These are phyloP conservation scores for Ruditapes philippinarum DNA, from an alignment of 1,140 invertebrate species.

Conservation along the genomic window DNA sequence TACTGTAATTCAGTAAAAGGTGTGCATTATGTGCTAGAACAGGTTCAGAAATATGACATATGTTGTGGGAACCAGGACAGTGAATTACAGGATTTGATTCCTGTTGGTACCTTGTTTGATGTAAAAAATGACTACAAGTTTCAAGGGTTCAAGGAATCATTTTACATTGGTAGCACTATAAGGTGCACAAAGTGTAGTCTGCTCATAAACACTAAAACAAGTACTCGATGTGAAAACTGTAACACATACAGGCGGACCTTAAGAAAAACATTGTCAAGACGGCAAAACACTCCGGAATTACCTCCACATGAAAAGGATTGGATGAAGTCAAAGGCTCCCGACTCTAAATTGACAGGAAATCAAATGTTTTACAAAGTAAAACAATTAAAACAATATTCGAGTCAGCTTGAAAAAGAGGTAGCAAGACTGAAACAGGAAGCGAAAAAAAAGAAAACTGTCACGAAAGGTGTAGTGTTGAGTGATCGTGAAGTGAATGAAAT, in stretches of 20 bases:
- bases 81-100: background rate
- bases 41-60: background rate
- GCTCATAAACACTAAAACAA: background rate
- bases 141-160: background rate
- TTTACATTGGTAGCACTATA: background rate
- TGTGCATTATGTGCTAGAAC: background rate
- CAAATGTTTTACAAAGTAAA: background rate
- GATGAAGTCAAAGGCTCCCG: background rate
- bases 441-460: no score
- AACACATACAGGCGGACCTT: background rate
- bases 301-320: background rate
- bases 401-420: background rate
- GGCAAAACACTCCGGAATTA: no score
- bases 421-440: background rate
- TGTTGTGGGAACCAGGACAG: background rate
- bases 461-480: background rate
- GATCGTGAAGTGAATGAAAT: background rate
- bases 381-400: background rate
- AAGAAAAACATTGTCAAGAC: background rate
- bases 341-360: background rate
- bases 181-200: background rate
- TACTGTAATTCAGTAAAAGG: background rate
- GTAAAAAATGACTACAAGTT: background rate
- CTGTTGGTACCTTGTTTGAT: background rate
- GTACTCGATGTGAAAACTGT: background rate